Conservation (phyloP, 1,140 invertebrate species). For the Pseudomyrmex sp. region DNA sequence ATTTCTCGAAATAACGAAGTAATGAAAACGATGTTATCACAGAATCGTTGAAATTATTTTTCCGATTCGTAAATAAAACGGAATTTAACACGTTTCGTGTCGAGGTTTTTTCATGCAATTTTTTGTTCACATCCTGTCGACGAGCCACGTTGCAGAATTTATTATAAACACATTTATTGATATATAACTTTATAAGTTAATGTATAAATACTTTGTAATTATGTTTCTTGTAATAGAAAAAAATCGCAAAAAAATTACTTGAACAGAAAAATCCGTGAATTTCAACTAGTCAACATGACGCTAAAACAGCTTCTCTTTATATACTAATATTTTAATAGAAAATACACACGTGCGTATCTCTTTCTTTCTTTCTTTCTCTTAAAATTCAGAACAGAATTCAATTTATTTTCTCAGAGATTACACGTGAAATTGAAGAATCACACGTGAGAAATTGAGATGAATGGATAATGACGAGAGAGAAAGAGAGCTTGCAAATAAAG, state of each 20-base stretch:
- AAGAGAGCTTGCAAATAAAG: slow-evolving; percentile 9
- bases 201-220: too few species aligned
- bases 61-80: not conserved
- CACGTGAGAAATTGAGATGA: slow-evolving; percentile 32
- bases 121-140: too few species aligned
- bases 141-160: too few species aligned
- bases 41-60: slow-evolving; percentile 1
- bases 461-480: slow-evolving; percentile 12
- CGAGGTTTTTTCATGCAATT: too few species aligned
- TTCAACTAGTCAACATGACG: too few species aligned
- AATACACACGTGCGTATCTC: too few species aligned
- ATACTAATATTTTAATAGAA: too few species aligned
- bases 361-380: too few species aligned
- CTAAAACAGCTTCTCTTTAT: too few species aligned
- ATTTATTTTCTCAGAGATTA: slow-evolving; percentile 21
- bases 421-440: not conserved
- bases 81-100: not conserved
- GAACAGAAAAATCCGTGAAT: too few species aligned
- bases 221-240: too few species aligned
- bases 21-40: slow-evolving; percentile 22
- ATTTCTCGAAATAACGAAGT: slow-evolving; percentile 29
- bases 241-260: too few species aligned
- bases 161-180: slow-evolving; percentile 2
- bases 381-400: not conserved
- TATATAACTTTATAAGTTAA: not conserved